phyloP scores from a whole-genome alignment of 2,888 invertebrate genomes.

The Tromatobia lineatoria region DNA sequence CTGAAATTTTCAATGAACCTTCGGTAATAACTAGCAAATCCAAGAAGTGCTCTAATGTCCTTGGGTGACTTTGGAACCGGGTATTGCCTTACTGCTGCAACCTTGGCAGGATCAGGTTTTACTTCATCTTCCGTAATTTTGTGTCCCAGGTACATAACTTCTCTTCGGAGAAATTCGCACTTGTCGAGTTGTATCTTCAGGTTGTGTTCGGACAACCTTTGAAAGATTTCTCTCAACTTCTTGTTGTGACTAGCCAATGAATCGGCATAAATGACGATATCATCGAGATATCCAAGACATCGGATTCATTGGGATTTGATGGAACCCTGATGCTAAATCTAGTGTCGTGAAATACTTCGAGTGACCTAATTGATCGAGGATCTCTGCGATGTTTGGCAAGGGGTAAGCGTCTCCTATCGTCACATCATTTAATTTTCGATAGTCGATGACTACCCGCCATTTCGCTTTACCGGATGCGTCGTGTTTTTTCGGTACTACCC shows the following conservation, averaged over 20 bases:
- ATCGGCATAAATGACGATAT: conserved; percentile 77
- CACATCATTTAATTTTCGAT: conserved; percentile 53
- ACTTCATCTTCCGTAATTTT: conserved; percentile 73
- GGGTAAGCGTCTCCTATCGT: conserved; percentile 63
- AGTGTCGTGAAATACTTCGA: conserved; percentile 70
- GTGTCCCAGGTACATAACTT: conserved; percentile 75
- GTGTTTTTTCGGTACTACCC: conserved; percentile 80
- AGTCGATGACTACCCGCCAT: conserved; percentile 65
- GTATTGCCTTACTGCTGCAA: conserved; percentile 65
- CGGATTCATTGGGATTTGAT: conserved; percentile 76
- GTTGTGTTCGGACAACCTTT: conserved; percentile 69
- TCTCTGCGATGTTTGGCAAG: conserved; percentile 68
- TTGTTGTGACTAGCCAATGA: conserved; percentile 71
- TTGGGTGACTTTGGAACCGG: conserved; percentile 66
- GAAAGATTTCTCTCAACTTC: conserved; percentile 68
- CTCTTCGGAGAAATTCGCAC: conserved; percentile 74
- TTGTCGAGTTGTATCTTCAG: conserved; percentile 76
- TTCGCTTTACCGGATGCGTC: conserved; percentile 64
- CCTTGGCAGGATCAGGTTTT: conserved; percentile 70
- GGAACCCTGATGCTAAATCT: conserved; percentile 77
- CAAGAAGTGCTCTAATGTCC: conserved; percentile 76
- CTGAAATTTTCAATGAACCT: conserved; percentile 77
- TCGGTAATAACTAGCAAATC: conserved; percentile 78
- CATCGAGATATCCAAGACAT: conserved; percentile 81
- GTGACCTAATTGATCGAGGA: conserved; percentile 75